A percentile compares a stretch with the other conserved stretches of the same genome.
phyloP scores from a whole-genome alignment of 2,888 invertebrate genomes.

The Myopa testacea region DNA sequence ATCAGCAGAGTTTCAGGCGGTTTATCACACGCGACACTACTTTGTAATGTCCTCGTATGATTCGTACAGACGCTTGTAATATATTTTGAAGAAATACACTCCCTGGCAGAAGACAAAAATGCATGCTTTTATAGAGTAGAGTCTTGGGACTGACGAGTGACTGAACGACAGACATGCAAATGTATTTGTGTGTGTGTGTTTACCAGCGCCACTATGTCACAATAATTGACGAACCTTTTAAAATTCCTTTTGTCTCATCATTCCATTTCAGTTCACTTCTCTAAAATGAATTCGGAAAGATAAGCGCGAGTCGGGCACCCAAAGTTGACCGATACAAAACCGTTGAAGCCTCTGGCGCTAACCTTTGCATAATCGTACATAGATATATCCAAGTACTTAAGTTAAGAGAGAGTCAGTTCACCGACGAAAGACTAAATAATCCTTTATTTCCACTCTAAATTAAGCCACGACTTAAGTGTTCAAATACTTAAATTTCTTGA shows the following conservation, averaged over 20 bases:
- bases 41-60: not conserved
- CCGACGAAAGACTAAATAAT: too few relatives aligned
- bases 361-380: not conserved
- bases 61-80: not conserved
- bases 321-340: not conserved
- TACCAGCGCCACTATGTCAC: constrained; percentile 38
- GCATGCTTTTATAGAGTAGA: constrained; percentile 8
- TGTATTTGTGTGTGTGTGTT: constrained; percentile 23
- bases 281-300: constrained; percentile 1
- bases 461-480: too few relatives aligned
- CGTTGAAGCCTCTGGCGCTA: constrained; percentile 14
- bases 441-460: too few relatives aligned
- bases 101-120: not conserved
- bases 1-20: not conserved
- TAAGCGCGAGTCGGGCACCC: not conserved
- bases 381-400: too few relatives aligned
- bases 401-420: too few relatives aligned
- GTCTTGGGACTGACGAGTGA: constrained; percentile 28
- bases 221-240: constrained; percentile 59
- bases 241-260: constrained; percentile 60
- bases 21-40: constrained; percentile 48
- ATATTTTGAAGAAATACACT: not conserved
- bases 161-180: constrained; percentile 41
- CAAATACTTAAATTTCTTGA: too few relatives aligned
- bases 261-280: constrained; percentile 44